A percentile compares a stretch with the other conserved stretches of the same genome.
Evolutionary conservation across 1,140 invertebrate genomes (phyloP).

Genomic region (Danaus plexippus): DNA sequence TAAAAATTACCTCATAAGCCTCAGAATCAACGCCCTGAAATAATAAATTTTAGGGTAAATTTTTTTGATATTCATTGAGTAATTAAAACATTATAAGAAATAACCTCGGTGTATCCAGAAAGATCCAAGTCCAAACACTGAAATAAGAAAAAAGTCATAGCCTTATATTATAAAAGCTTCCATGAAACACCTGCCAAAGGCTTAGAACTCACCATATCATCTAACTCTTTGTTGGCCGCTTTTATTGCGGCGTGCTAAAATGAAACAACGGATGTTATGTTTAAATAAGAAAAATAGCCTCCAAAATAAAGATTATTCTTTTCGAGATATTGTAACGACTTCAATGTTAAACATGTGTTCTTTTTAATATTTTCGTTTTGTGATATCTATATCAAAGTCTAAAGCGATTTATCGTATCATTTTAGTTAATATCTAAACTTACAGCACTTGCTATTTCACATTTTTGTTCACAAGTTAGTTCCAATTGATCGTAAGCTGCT

Average conservation of each 20-base stretch:
- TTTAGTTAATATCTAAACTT: conserved; percentile 22
- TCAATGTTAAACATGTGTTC: too few relatives aligned
- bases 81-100: conserved; percentile 9
- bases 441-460: conserved; percentile 57
- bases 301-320: too few relatives aligned
- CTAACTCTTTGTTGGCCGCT: conserved; percentile 55
- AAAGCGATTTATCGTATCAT: background rate
- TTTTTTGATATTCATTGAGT: conserved; percentile 6
- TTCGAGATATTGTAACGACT: too few relatives aligned
- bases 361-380: too few relatives aligned
- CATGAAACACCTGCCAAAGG: background rate
- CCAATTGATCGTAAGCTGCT: conserved; percentile 53
- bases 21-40: conserved; percentile 61
- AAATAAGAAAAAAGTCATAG: conserved; percentile 20
- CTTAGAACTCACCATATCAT: conserved; percentile 46
- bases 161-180: background rate
- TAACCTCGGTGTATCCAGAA: conserved; percentile 56
- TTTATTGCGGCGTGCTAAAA: conserved; percentile 59
- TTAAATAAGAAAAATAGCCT: background rate
- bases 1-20: conserved; percentile 46
- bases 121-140: conserved; percentile 58
- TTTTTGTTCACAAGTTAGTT: conserved; percentile 57
- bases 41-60: conserved; percentile 12
- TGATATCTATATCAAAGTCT: too few relatives aligned
- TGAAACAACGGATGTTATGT: conserved; percentile 7